Evolutionary conservation across 1,140 invertebrate genomes (phyloP).

Genomic region (Riptortus pedestris): DNA sequence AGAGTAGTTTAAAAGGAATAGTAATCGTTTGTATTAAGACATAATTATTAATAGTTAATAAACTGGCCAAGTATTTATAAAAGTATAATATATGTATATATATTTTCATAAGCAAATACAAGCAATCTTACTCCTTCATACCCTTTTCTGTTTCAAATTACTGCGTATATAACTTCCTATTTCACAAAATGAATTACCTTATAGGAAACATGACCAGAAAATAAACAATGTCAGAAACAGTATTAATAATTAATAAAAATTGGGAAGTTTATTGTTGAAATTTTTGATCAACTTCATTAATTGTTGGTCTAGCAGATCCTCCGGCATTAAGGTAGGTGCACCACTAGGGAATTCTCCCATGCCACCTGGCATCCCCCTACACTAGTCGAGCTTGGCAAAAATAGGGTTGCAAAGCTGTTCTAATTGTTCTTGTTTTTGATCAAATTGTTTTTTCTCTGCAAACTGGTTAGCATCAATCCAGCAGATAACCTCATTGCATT

Average conservation of each 20-base stretch:
- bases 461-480: conserved; percentile 92
- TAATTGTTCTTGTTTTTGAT: conserved; percentile 83
- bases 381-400: conserved; percentile 73
- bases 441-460: conserved; percentile 86
- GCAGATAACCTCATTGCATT: conserved; percentile 84
- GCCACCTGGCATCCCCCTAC: conserved; percentile 50
- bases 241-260: not conserved
- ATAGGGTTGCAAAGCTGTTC: conserved; percentile 78
- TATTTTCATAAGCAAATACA: not conserved
- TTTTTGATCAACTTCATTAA: conserved; percentile 89
- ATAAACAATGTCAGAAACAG: not conserved
- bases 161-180: not conserved
- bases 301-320: conserved; percentile 64
- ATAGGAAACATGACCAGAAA: not conserved
- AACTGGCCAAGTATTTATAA: no score
- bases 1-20: not conserved
- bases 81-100: not conserved
- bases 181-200: not conserved
- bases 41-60: no score
- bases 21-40: no score
- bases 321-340: conserved; percentile 42
- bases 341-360: conserved; percentile 46
- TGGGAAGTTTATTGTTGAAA: not conserved
- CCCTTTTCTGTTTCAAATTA: not conserved
- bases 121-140: not conserved